Conservation (phyloP, 2,113 vertebrate species). For the Orthonyx spaldingii region DNA sequence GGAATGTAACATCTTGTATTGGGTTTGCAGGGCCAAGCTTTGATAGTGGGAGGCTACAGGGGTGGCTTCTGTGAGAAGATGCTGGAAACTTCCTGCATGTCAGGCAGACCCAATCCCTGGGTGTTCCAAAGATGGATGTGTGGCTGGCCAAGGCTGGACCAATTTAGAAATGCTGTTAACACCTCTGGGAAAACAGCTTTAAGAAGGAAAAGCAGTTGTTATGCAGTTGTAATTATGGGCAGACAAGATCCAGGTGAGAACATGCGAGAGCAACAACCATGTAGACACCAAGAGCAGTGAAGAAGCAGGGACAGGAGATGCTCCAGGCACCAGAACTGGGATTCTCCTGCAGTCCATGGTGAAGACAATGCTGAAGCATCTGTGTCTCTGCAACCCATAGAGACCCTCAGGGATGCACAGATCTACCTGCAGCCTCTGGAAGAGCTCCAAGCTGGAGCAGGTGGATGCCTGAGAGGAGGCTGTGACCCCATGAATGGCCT, state of each 20-base stretch:
- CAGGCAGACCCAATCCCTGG: neutral
- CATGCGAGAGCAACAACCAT: rapidly evolving
- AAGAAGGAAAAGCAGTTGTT: neutral
- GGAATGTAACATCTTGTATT: neutral
- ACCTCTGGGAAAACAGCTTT: neutral
- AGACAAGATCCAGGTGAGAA: neutral
- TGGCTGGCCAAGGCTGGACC: neutral
- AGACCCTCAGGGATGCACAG: neutral
- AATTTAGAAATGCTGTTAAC: neutral
- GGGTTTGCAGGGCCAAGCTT: neutral
- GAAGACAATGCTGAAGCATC: no score
- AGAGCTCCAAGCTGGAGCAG: neutral
- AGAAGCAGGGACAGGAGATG: neutral
- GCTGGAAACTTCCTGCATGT: neutral
- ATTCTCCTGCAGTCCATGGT: rapidly evolving
- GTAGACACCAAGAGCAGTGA: neutral
- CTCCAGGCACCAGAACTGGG: neutral
- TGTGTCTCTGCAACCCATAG: neutral
- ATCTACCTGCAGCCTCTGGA: neutral
- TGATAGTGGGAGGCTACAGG: rapidly evolving
- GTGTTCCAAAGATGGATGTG: neutral
- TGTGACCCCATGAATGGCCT: neutral
- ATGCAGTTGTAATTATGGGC: rapidly evolving
- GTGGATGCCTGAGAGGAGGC: neutral
- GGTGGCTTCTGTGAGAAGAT: neutral